Conservation (phyloP, 2,888 invertebrate species). For the Metellina segmentata region DNA sequence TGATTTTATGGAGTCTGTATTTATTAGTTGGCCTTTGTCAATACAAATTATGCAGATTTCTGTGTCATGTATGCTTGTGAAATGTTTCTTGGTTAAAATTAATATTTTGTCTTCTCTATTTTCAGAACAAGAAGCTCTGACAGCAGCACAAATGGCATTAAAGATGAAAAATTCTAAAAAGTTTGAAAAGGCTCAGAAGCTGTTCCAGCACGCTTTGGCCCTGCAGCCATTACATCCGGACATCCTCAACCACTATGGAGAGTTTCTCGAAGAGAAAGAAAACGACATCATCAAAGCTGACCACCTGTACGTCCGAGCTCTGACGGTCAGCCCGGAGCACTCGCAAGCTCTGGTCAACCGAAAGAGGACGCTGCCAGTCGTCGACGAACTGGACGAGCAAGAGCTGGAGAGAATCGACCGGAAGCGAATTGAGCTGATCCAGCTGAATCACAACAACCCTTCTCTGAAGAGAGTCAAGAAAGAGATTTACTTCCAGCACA, state of each 20-base stretch:
- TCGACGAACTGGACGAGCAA: conserved; percentile 90
- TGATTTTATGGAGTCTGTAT: too few species aligned
- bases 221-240: conserved; percentile 96
- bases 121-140: conserved; percentile 88
- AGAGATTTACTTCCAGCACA: conserved; percentile 87
- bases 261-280: conserved; percentile 92
- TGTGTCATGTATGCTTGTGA: too few species aligned
- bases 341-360: conserved; percentile 89
- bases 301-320: conserved; percentile 90
- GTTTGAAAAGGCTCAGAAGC: conserved; percentile 90
- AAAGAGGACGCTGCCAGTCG: conserved; percentile 91
- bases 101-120: conserved; percentile 8
- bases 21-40: too few species aligned
- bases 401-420: conserved; percentile 90
- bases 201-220: conserved; percentile 94
- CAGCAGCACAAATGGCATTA: conserved; percentile 90
- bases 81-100: background rate
- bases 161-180: conserved; percentile 92
- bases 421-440: conserved; percentile 90
- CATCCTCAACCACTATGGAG: conserved; percentile 94
- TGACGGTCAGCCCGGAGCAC: conserved; percentile 91
- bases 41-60: too few species aligned
- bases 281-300: conserved; percentile 94
- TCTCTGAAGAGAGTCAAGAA: conserved; percentile 93
- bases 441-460: conserved; percentile 89